Conservation (phyloP, 2,888 invertebrate species). For the Rhopalosiphum nymphaeae region DNA sequence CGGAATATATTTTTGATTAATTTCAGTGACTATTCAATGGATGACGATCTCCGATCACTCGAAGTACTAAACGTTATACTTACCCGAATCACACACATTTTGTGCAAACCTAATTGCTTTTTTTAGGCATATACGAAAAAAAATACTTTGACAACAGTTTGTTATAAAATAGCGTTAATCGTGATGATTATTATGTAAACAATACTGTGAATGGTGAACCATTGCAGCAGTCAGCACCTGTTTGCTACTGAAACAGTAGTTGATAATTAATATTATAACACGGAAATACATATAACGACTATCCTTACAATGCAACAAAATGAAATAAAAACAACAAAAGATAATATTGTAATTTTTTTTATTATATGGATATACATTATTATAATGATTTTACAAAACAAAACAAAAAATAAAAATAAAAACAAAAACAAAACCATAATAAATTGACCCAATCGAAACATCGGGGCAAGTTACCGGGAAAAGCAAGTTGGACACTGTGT, state of each 20-base stretch:
- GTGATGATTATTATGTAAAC: neutral
- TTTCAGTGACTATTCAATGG: neutral
- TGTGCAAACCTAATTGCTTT: neutral
- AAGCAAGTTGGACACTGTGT: conserved; percentile 63
- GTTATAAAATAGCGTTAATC: neutral
- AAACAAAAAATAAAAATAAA: conserved; percentile 51
- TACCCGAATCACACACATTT: neutral
- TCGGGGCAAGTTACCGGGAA: conserved; percentile 57
- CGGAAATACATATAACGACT: neutral
- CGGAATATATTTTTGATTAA: neutral
- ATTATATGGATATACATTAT: conserved; percentile 63
- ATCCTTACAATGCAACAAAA: neutral
- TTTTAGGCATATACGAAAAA: neutral
- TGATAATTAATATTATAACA: neutral
- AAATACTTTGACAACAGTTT: neutral
- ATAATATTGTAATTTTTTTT: conserved; percentile 48
- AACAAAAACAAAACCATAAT: conserved; percentile 62
- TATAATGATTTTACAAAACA: conserved; percentile 63
- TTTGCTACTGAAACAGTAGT: neutral
- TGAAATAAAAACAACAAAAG: conserved; percentile 10
- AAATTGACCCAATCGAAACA: conserved; percentile 54
- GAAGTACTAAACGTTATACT: neutral
- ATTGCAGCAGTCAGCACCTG: neutral
- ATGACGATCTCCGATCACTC: neutral
- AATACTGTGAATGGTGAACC: neutral